These are phyloP conservation scores for Mesoclemmys tuberculata DNA, from an alignment of 2,113 vertebrate genomes.

Conservation along the genomic window DNA sequence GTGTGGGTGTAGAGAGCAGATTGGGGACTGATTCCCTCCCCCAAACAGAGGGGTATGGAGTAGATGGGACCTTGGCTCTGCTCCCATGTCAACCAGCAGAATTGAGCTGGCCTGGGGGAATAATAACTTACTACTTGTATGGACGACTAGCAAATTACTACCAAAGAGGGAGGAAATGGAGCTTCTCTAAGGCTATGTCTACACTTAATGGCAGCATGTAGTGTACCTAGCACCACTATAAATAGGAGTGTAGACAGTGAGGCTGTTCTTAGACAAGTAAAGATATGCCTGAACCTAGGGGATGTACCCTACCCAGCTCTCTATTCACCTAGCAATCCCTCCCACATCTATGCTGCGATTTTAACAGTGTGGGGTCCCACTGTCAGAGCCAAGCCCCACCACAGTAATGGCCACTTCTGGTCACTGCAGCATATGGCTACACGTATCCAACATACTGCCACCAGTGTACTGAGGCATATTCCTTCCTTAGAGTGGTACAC, in stretches of 20 bases:
- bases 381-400: no score
- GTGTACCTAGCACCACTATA: no score
- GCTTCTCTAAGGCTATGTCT: background rate
- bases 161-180: background rate
- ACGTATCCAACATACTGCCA: background rate
- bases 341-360: no score
- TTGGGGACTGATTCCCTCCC: background rate
- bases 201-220: no score
- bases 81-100: background rate
- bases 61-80: background rate
- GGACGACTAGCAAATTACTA: background rate
- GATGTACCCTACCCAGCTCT: no score
- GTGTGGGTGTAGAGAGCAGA: background rate
- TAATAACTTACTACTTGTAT: constrained; percentile 40
- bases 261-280: no score
- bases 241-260: no score
- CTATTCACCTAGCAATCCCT: no score
- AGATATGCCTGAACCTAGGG: no score
- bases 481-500: background rate
- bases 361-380: no score
- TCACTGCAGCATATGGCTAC: background rate
- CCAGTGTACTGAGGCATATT: background rate
- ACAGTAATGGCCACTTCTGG: no score
- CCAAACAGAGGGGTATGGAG: background rate
- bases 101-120: background rate